Percentiles rank a stretch among this genome's conserved stretches.
Evolutionary conservation across 2,113 vertebrate species (phyloP).

Genomic region (Grus americana): DNA sequence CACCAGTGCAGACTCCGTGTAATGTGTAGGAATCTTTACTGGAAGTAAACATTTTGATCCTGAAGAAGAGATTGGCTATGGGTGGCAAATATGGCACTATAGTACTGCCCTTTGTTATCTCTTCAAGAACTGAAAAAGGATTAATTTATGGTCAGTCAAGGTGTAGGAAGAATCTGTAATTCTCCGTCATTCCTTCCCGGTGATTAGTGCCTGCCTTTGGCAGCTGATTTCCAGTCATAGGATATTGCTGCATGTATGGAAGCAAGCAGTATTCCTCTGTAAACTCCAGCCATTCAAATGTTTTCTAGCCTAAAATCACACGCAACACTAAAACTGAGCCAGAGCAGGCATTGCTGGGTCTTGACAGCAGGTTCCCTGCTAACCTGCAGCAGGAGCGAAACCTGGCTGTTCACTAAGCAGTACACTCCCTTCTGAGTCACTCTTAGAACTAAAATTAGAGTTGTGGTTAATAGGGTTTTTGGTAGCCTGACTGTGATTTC

Average conservation of each 20-base stretch:
- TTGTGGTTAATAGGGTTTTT: background rate
- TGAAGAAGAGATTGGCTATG: background rate
- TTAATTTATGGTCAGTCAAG: background rate
- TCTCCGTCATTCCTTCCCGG: background rate
- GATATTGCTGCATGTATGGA: background rate
- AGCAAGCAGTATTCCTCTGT: background rate
- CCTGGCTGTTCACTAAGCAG: background rate
- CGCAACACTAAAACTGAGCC: background rate
- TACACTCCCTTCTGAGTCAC: background rate
- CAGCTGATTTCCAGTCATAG: background rate
- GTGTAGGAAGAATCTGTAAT: background rate
- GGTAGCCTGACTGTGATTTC: background rate
- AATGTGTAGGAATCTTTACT: background rate
- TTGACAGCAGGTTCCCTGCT: background rate
- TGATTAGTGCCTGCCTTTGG: background rate
- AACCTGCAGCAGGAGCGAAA: background rate
- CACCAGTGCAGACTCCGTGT: background rate
- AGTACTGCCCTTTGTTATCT: background rate
- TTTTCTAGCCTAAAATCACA: background rate
- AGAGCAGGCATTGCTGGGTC: background rate
- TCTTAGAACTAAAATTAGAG: background rate
- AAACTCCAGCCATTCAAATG: background rate
- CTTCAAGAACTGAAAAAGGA: background rate
- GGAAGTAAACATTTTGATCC: background rate
- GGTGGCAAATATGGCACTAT: background rate